Evolutionary conservation across 2,888 invertebrate genomes (phyloP), one percentile per base, ranked within the genome.

Genomic region (Parasteatoda lunata): DNA sequence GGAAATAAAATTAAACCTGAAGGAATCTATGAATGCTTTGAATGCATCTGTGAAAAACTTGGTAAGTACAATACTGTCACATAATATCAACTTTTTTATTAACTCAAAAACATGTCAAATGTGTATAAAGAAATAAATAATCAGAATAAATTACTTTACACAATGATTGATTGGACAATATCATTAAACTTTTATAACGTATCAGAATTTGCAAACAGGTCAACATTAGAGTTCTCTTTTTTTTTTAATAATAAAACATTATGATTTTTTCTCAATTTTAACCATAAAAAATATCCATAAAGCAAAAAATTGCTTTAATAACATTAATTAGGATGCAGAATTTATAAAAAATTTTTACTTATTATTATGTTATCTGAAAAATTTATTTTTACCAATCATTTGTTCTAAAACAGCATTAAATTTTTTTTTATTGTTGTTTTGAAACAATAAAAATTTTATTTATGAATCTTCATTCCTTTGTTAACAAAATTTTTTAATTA

Each of bases 1-100:
- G 1, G 45, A 52, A 4, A 11, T n/a, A 47, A 65, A 73, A n/a
- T 45, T 73, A 11, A 65, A 80, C 45, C 8, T 80, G 47, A 72
- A 80, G 45, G n/a, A n/a, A 66, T 52, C 52, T 4, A 65, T 80
- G 5, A 4, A 4, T 30, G 51, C 64, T 52, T 51, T 59, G 0
- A 8, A 80, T 51, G 45, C 72, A 30, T 66, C 66, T 45, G 5
- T 80, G 7, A 72, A 59, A 80, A 65, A 73, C 49, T n/a, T 15
- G 2, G 80, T 80, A 66, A 80, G 80, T 68, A 66, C 5, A 59
- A 8, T 7, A 47, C 13, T 13, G 8, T 9, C 5, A 11, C 11
- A 48, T 49, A 59, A 11, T 59, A 7, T 59, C n/a, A 13, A 13
- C 8, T 59, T 59, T 59, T 6, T 30, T 30, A 30, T 2, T 30